A percentile compares a stretch with the other conserved stretches of the same genome.
phyloP scores from a whole-genome alignment of 2,797 vertebrate species.

The Sebastes hopkinsi region DNA sequence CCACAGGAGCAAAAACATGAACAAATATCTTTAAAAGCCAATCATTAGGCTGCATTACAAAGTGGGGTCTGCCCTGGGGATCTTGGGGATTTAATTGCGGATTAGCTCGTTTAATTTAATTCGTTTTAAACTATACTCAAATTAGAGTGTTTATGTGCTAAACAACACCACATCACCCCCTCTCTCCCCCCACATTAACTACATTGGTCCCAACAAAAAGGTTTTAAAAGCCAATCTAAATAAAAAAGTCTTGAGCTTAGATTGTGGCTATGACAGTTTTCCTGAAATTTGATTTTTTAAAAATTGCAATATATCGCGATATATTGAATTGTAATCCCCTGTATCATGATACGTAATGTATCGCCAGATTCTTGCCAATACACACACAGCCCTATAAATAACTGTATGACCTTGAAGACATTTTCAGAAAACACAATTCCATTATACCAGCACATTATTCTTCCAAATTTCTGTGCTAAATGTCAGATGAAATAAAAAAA shows the following conservation, averaged over 20 bases:
- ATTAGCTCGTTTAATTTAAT: background rate
- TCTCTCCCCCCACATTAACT: background rate
- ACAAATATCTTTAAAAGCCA: background rate
- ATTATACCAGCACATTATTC: background rate
- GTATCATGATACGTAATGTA: too few relatives aligned
- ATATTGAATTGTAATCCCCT: too few relatives aligned
- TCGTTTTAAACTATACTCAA: background rate
- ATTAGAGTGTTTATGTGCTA: conserved; percentile 5
- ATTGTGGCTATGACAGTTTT: too few relatives aligned
- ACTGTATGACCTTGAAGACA: background rate
- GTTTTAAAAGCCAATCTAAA: too few relatives aligned
- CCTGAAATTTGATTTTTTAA: too few relatives aligned
- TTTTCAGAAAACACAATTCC: fast-evolving
- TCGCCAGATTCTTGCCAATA: too few relatives aligned
- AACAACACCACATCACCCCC: background rate
- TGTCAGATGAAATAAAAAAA: background rate
- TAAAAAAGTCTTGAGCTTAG: too few relatives aligned
- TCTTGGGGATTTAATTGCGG: background rate
- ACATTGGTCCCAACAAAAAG: background rate
- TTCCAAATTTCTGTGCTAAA: background rate
- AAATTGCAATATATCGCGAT: too few relatives aligned
- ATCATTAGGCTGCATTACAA: background rate
- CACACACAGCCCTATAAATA: too few relatives aligned
- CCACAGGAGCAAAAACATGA: background rate
- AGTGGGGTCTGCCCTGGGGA: background rate